Conservation (phyloP, 2,797 vertebrate genomes). For the Aphelocoma californica region DNA sequence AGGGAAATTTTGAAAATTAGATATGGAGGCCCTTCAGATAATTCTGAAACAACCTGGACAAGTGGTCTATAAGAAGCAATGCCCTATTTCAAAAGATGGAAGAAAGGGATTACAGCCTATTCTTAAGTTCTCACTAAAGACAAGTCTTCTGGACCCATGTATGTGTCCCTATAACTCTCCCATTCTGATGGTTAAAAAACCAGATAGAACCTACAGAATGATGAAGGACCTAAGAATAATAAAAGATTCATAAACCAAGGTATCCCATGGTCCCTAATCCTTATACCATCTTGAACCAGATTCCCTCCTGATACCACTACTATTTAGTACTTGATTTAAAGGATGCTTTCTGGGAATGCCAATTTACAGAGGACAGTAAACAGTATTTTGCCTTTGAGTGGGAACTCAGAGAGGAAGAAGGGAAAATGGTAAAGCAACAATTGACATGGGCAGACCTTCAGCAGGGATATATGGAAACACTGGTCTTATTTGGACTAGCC, state of each 20-base stretch:
- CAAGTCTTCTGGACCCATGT: neutral
- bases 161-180: neutral
- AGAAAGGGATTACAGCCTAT: neutral
- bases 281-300: neutral
- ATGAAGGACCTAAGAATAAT: neutral
- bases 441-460: neutral
- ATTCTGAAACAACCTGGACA: neutral
- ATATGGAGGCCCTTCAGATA: neutral
- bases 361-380: neutral
- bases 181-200: neutral
- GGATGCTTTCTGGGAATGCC: neutral
- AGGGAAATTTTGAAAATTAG: neutral
- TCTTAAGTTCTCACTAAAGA: neutral
- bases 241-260: neutral
- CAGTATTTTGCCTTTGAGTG: neutral
- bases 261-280: neutral
- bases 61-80: neutral
- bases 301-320: neutral
- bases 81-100: neutral
- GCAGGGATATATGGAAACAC: neutral
- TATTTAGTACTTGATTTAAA: neutral
- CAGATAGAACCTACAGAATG: neutral
- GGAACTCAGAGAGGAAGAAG: neutral
- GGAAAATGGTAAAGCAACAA: neutral
- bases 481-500: neutral